A percentile compares a stretch with the other conserved stretches of the same genome.
phyloP scores from a whole-genome alignment of 2,888 invertebrate genomes.

The Morpho helenor region DNA sequence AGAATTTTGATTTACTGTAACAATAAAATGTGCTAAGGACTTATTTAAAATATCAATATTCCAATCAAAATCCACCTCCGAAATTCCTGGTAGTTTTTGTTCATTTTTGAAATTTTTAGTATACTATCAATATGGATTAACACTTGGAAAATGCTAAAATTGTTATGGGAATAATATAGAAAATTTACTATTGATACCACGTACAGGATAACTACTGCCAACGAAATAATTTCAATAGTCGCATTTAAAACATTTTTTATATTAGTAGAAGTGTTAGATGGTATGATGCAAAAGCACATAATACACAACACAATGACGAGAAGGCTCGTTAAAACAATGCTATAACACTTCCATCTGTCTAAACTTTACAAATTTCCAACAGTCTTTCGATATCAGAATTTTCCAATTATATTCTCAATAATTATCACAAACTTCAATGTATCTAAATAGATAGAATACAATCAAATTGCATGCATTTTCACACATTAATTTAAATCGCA shows the following conservation, averaged over 20 bases:
- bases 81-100: slow-evolving; percentile 34
- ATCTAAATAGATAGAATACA: not conserved
- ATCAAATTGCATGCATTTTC: too few relatives aligned
- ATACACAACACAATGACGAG: slow-evolving; percentile 16
- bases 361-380: slow-evolving; percentile 33
- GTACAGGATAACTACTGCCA: slow-evolving; percentile 40
- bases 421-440: slow-evolving; percentile 33
- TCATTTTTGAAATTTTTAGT: slow-evolving; percentile 17
- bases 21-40: slow-evolving; percentile 36
- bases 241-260: slow-evolving; percentile 28
- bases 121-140: slow-evolving; percentile 37
- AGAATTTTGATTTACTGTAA: slow-evolving; percentile 25
- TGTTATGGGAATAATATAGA: slow-evolving; percentile 34
- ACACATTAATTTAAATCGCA: too few relatives aligned
- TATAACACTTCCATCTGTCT: slow-evolving; percentile 36
- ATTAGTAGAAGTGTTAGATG: not conserved
- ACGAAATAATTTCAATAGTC: slow-evolving; percentile 37
- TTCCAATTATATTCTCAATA: slow-evolving; percentile 42
- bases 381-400: slow-evolving; percentile 39
- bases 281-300: slow-evolving; percentile 20
- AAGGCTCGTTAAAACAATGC: slow-evolving; percentile 27
- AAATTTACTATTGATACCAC: slow-evolving; percentile 33
- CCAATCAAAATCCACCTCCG: slow-evolving; percentile 21
- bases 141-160: slow-evolving; percentile 35
- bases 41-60: slow-evolving; percentile 36